These are phyloP conservation scores for Astropecten irregularis DNA, from an alignment of 53 echinoderm and acorn worm species.

Conservation along the genomic window DNA sequence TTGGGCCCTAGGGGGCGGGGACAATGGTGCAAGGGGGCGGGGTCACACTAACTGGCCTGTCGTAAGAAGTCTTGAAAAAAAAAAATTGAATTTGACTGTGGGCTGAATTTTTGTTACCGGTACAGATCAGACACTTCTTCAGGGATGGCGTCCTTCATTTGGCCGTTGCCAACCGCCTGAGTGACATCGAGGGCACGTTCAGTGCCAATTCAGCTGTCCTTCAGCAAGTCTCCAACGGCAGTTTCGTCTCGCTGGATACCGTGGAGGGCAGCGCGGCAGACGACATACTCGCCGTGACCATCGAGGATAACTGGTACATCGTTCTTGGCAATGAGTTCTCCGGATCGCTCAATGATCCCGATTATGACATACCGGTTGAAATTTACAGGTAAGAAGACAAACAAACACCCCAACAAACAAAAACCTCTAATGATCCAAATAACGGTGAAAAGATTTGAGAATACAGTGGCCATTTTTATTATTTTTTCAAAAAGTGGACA, in stretches of 20 bases:
- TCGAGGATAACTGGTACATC: slow-evolving; percentile 57
- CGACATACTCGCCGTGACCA: slow-evolving; percentile 55
- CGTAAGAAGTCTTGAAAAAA: no score
- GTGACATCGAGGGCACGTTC: slow-evolving; percentile 38
- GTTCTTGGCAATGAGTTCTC: slow-evolving; percentile 79
- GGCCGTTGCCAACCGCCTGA: slow-evolving; percentile 73
- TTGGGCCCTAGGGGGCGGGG: no score
- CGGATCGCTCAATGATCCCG: slow-evolving; percentile 57
- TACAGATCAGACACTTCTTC: slow-evolving; percentile 67
- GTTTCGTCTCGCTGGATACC: slow-evolving; percentile 46
- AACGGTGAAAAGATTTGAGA: no score
- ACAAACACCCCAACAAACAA: no score
- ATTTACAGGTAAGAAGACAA: slow-evolving; percentile 74
- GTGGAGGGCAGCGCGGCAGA: slow-evolving; percentile 57
- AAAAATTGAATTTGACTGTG: no score
- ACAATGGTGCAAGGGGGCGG: no score
- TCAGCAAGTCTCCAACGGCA: neutral
- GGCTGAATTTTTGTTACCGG: no score
- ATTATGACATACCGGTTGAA: slow-evolving; percentile 68
- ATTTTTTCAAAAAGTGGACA: neutral
- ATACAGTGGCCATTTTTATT: neutral
- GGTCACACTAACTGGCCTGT: no score
- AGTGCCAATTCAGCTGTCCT: slow-evolving; percentile 33
- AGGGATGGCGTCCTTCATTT: slow-evolving; percentile 68
- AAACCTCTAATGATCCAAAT: no score